phyloP scores from a whole-genome alignment of 2,888 invertebrate genomes.

The Perizoma affinitatum region DNA sequence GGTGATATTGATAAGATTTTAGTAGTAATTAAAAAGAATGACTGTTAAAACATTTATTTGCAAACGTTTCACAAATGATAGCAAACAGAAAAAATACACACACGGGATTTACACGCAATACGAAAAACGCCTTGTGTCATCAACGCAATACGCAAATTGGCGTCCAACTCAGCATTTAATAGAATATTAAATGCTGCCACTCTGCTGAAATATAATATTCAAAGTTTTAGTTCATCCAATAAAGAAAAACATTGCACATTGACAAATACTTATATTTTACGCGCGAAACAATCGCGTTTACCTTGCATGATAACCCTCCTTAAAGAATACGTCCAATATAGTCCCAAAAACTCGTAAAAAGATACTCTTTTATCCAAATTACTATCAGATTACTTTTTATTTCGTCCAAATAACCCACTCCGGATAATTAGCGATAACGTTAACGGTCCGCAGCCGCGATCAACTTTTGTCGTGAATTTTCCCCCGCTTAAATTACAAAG shows the following conservation, averaged over 20 bases:
- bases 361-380: constrained; percentile 70
- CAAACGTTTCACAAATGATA: too few relatives aligned
- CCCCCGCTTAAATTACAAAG: constrained; percentile 62
- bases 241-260: constrained; percentile 35
- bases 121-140: too few relatives aligned
- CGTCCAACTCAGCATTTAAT: too few relatives aligned
- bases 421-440: constrained; percentile 68
- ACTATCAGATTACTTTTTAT: constrained; percentile 74
- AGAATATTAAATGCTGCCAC: too few relatives aligned
- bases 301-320: constrained; percentile 69
- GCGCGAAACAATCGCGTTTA: constrained; percentile 66
- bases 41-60: too few relatives aligned
- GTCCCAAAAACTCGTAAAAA: constrained; percentile 64
- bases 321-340: constrained; percentile 67
- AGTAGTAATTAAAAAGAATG: background rate
- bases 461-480: constrained; percentile 56
- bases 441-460: constrained; percentile 47
- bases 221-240: constrained; percentile 2
- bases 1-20: constrained; percentile 2
- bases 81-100: too few relatives aligned
- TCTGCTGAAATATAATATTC: too few relatives aligned
- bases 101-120: too few relatives aligned
- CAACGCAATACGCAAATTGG: too few relatives aligned
- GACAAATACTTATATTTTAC: constrained; percentile 55
- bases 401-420: constrained; percentile 63